Conservation (phyloP, 1,140 invertebrate genomes). For the Heterodera carotae region DNA sequence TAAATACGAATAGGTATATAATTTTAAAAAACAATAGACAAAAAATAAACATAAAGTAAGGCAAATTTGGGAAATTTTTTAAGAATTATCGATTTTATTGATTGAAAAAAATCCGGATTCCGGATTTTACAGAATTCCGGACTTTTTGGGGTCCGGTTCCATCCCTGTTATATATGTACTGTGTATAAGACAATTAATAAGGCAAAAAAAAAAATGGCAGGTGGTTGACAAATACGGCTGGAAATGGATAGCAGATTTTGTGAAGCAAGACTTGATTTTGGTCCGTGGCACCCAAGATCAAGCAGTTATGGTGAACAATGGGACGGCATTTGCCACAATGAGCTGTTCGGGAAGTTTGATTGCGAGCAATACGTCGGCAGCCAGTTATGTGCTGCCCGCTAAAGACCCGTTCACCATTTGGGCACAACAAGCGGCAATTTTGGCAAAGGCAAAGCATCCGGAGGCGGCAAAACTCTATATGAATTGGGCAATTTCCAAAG, state of each 20-base stretch:
- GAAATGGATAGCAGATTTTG: background rate
- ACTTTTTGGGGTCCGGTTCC: no score
- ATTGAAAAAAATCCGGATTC: no score
- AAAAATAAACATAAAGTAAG: no score
- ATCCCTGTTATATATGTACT: no score
- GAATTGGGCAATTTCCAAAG: background rate
- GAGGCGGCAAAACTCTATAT: conserved; percentile 1
- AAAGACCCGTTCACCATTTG: background rate
- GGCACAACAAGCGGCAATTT: conserved; percentile 10
- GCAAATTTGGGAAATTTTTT: no score
- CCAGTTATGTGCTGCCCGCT: background rate
- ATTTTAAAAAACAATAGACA: no score
- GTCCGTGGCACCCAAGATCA: background rate
- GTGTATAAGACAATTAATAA: no score
- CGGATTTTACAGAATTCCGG: no score
- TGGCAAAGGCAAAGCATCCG: background rate
- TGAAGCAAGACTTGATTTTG: background rate
- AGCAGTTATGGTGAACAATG: background rate
- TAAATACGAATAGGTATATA: no score
- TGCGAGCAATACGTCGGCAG: background rate
- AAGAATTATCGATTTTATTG: no score
- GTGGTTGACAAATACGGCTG: background rate
- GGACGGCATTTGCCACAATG: conserved; percentile 1
- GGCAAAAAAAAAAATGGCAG: background rate
- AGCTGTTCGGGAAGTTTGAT: background rate